Conservation (phyloP, 2,888 invertebrate species). For the Cephus sareptanus region DNA sequence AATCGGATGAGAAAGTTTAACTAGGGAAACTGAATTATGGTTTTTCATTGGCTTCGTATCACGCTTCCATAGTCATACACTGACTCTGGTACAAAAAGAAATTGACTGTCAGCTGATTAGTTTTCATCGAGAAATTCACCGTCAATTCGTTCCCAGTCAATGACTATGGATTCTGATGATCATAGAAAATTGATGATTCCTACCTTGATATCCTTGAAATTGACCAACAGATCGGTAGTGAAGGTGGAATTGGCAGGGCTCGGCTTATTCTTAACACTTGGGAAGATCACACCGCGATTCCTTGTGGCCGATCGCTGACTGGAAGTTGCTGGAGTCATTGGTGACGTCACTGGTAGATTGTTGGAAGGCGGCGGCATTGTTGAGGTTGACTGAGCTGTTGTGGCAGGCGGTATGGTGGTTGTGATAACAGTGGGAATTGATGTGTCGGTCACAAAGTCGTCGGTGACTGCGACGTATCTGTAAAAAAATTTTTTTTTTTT, state of each 20-base stretch:
- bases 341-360: conserved; percentile 28
- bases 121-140: neutral
- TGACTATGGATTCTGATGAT: neutral
- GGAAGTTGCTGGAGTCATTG: conserved; percentile 37
- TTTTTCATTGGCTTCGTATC: neutral
- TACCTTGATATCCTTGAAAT: conserved; percentile 87
- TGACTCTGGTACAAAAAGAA: neutral
- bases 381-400: conserved; percentile 40
- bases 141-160: neutral
- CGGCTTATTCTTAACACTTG: conserved; percentile 91
- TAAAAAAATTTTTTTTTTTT: neutral
- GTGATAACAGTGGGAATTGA: conserved; percentile 64
- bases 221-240: conserved; percentile 79
- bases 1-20: neutral
- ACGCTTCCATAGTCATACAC: neutral
- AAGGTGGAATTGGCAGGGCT: conserved; percentile 86
- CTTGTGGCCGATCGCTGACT: conserved; percentile 68
- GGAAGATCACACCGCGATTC: conserved; percentile 89
- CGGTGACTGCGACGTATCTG: conserved; percentile 51
- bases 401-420: conserved; percentile 42
- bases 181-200: conserved; percentile 50
- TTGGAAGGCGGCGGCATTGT: conserved; percentile 32
- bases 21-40: neutral
- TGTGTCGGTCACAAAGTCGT: conserved; percentile 51
- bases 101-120: neutral